Percentiles rank a stretch among this genome's conserved stretches.
Evolutionary conservation across 2,888 invertebrate species (phyloP).

Genomic region (Drosophila engyochracea): DNA sequence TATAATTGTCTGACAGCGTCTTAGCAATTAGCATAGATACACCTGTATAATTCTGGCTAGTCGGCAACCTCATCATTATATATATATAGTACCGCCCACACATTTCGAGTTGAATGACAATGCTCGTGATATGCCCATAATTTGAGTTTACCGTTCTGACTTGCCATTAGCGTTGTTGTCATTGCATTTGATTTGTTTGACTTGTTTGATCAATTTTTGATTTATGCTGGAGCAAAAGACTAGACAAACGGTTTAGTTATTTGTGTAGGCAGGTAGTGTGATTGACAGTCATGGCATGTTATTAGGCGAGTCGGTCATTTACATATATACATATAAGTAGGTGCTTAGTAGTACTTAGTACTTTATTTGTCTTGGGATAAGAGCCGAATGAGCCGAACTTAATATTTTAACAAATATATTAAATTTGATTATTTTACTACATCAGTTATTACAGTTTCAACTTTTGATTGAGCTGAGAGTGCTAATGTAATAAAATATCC

Average conservation of each 20-base stretch:
- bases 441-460: not conserved
- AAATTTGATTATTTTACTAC: not conserved
- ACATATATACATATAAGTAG: not conserved
- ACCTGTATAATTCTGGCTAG: constrained; percentile 1
- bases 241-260: constrained; percentile 31
- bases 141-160: constrained; percentile 35
- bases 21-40: not conserved
- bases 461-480: not conserved
- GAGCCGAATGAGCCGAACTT: not conserved
- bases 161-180: constrained; percentile 59
- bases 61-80: constrained; percentile 20
- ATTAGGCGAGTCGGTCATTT: constrained; percentile 23
- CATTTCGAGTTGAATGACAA: constrained; percentile 10
- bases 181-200: constrained; percentile 70
- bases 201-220: constrained; percentile 76
- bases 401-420: not conserved
- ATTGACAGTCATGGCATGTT: constrained; percentile 31
- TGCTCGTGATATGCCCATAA: constrained; percentile 34
- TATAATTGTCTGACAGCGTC: constrained; percentile 4
- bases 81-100: constrained; percentile 1
- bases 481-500: too few species aligned
- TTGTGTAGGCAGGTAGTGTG: constrained; percentile 5
- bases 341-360: too few species aligned
- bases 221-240: constrained; percentile 45
- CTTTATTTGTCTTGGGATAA: not conserved